These are phyloP conservation scores for Lophius piscatorius DNA, from an alignment of 2,113 vertebrate genomes.

Conservation along the genomic window DNA sequence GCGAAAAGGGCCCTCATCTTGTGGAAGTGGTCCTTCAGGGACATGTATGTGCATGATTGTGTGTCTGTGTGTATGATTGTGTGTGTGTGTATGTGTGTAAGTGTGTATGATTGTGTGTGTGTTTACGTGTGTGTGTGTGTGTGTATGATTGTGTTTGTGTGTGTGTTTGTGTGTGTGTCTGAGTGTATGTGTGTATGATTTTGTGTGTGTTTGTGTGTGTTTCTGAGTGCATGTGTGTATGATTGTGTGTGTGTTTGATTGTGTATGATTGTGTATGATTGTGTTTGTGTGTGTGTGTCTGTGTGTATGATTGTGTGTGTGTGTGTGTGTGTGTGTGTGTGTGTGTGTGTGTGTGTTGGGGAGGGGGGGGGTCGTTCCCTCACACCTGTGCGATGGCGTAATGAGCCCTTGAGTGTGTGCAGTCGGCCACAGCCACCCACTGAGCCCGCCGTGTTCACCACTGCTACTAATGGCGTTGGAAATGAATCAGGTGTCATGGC, in stretches of 20 bases:
- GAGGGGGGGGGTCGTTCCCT: slow-evolving; percentile 37
- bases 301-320: slow-evolving; percentile 13
- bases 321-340: slow-evolving; percentile 12
- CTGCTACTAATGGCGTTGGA: slow-evolving; percentile 73
- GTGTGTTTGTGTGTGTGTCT: slow-evolving; percentile 16
- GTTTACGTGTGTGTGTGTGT: slow-evolving; percentile 21
- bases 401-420: slow-evolving; percentile 43
- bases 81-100: slow-evolving; percentile 19
- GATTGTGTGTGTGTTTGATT: slow-evolving; percentile 9
- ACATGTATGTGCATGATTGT: too few species aligned
- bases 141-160: slow-evolving; percentile 7
- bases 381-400: slow-evolving; percentile 49
- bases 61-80: too few species aligned
- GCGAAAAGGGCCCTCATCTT: slow-evolving; percentile 64
- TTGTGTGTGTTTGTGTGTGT: slow-evolving; percentile 15
- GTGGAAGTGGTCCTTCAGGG: slow-evolving; percentile 78
- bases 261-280: too few species aligned
- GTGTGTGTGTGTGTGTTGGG: slow-evolving; percentile 21
- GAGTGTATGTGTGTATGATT: slow-evolving; percentile 17
- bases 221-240: slow-evolving; percentile 18
- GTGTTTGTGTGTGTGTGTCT: slow-evolving; percentile 15
- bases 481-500: slow-evolving; percentile 75
- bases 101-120: too few species aligned
- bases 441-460: slow-evolving; percentile 50
- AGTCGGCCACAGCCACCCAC: slow-evolving; percentile 65